Base-by-base conservation (phyloP, 2,888 invertebrate species). In the Congeria kusceri region DNA sequence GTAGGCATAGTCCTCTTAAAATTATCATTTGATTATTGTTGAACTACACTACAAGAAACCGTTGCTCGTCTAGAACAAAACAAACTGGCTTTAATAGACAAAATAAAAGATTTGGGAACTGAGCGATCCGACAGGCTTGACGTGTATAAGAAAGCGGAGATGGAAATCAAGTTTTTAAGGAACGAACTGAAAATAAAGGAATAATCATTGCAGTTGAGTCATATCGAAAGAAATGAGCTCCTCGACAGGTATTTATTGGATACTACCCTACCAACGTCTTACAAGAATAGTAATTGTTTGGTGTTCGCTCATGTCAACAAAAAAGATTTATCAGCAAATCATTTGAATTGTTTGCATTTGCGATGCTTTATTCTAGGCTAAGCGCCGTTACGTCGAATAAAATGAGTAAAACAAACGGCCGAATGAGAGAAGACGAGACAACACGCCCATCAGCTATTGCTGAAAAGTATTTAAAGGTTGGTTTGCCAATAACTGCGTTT, bases 131-230 rank as follows among this genome's bases (percentile, higher is more conserved):
- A 79, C 32, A 76, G 66, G 63, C 64, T 76, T 3, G 63, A 64
- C 23, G 73, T 80, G 28, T 73, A 64, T 15, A 58, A 58, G 18
- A 80, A 80, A 27, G 80, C 72, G 3, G 80, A 80, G 47, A 76
- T 56, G 27, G 80, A 80, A 66, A 80, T 80, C 4, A 65, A 65
- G 20, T 76, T 73, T n/a, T 62, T 80, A 5, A 53, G 80, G 25
- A 80, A 76, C 20, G 80, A 80, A 28, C 61, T 80, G 28, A 62
- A 73, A 46, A 71, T 76, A 47, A 80, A 80, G 27, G 80, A 80
- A 28, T 29, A 49, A 28, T 46, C 80, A 5, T 53, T 80, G 13
- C 76, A 76, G 29, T 44, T 76, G 25, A 80, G 80, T 58, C 29
- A 76, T 57, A 61, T 76, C 27, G 80, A 80, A 25, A 68, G 80